Conservation (phyloP, 2,888 invertebrate genomes). For the Coelogynopora nodosa region DNA sequence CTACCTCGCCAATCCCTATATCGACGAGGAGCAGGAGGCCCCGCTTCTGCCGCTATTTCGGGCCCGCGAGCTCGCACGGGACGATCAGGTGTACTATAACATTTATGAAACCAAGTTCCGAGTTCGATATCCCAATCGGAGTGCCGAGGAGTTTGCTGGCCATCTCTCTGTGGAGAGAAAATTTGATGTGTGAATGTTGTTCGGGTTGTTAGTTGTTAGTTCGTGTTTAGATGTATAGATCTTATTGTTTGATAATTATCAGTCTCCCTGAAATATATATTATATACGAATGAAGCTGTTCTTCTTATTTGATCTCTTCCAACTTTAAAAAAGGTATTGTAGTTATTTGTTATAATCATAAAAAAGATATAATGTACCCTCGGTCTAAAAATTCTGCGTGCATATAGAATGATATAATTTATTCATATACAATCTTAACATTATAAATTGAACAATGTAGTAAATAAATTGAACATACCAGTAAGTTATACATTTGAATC, state of each 20-base stretch:
- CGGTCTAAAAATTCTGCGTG: neutral
- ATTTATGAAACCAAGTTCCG: conserved; percentile 36
- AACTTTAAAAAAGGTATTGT: too few relatives aligned
- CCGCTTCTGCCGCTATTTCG: neutral
- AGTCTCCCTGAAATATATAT: too few relatives aligned
- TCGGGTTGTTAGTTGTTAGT: too few relatives aligned
- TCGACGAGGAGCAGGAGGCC: conserved; percentile 37
- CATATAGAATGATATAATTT: neutral
- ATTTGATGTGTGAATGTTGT: neutral
- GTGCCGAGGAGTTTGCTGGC: neutral
- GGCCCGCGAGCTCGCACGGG: neutral
- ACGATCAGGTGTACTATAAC: conserved; percentile 17
- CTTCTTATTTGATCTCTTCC: too few relatives aligned
- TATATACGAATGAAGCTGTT: too few relatives aligned
- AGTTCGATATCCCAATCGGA: conserved; percentile 32
- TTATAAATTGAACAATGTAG: neutral
- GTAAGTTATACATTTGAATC: neutral
- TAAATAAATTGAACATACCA: neutral
- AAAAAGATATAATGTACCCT: too few relatives aligned
- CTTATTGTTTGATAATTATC: too few relatives aligned
- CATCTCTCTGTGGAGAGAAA: neutral
- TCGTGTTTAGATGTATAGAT: too few relatives aligned
- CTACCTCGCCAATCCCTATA: conserved; percentile 32
- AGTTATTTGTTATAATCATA: too few relatives aligned
- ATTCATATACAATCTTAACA: neutral